Evolutionary conservation across 2,797 vertebrate species (phyloP).

Genomic region (Tokudaia muenninki): DNA sequence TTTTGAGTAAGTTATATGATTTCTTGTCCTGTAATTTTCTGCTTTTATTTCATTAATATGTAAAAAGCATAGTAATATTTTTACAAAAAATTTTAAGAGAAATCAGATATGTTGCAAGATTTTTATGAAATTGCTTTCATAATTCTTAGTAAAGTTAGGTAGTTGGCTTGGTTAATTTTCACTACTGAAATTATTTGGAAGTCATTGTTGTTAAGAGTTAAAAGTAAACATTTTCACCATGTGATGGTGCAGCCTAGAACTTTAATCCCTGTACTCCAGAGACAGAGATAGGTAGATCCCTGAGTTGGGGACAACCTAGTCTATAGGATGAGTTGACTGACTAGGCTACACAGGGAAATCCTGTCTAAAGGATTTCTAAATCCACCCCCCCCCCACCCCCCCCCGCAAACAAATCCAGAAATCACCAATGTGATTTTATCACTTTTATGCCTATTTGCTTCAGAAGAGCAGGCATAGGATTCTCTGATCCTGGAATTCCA

Average conservation of each 20-base stretch:
- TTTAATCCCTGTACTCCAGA: not conserved
- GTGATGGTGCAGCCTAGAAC: not conserved
- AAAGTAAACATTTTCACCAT: not conserved
- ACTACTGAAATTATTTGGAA: slow-evolving; percentile 45
- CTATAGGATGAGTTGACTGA: not conserved
- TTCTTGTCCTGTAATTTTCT: slow-evolving; percentile 14
- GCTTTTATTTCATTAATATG: not conserved
- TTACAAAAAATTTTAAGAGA: slow-evolving; percentile 32
- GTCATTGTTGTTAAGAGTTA: slow-evolving; percentile 10
- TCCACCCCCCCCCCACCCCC: too few species aligned
- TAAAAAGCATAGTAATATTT: not conserved
- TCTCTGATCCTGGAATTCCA: not conserved
- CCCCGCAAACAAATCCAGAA: not conserved
- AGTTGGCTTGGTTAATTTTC: not conserved
- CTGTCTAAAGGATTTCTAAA: not conserved
- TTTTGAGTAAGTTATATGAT: not conserved
- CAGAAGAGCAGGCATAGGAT: not conserved
- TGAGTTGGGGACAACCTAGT: not conserved
- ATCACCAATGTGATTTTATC: not conserved
- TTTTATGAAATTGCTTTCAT: not conserved
- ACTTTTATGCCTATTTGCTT: not conserved
- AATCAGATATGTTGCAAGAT: not conserved
- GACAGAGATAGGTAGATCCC: not conserved
- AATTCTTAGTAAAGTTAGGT: slow-evolving; percentile 19
- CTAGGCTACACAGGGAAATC: not conserved